Evolutionary conservation across 2,888 invertebrate genomes (phyloP).

Genomic region (Cynaeus angustus): DNA sequence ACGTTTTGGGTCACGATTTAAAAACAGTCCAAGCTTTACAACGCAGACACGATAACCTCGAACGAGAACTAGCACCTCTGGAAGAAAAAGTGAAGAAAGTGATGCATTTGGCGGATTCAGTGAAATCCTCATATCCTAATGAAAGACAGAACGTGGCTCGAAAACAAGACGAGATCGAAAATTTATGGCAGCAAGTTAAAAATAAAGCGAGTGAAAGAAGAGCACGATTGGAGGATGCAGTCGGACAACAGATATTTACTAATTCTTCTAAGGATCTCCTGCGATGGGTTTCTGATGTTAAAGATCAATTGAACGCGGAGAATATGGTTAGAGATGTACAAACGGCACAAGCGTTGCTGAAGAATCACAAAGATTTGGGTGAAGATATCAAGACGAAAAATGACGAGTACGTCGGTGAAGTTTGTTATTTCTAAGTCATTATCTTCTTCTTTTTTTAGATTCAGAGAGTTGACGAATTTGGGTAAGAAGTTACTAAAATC

Average conservation of each 20-base stretch:
- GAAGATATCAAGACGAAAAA: conserved; percentile 93
- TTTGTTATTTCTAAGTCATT: conserved; percentile 62
- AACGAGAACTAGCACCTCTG: conserved; percentile 94
- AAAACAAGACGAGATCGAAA: conserved; percentile 88
- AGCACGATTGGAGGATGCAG: conserved; percentile 91
- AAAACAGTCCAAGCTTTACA: conserved; percentile 94
- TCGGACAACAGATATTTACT: conserved; percentile 95
- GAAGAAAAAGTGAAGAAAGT: conserved; percentile 91
- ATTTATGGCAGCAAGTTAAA: conserved; percentile 91
- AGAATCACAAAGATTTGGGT: conserved; percentile 91
- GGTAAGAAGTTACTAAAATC: conserved; percentile 83
- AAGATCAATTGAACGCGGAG: conserved; percentile 85
- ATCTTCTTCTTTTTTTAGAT: conserved; percentile 62
- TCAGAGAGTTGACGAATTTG: conserved; percentile 86
- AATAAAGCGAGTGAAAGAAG: conserved; percentile 89
- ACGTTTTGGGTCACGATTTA: conserved; percentile 87
- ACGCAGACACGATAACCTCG: conserved; percentile 92
- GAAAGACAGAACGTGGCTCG: conserved; percentile 90
- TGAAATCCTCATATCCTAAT: conserved; percentile 93
- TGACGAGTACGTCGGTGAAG: conserved; percentile 77
- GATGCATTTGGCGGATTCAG: conserved; percentile 90
- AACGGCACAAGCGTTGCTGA: conserved; percentile 91
- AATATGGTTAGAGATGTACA: conserved; percentile 89
- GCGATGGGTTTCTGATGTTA: conserved; percentile 88
- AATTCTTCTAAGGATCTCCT: conserved; percentile 87